Evolutionary conservation across 1,140 invertebrate genomes (phyloP).

Genomic region (Uloborus diversus): DNA sequence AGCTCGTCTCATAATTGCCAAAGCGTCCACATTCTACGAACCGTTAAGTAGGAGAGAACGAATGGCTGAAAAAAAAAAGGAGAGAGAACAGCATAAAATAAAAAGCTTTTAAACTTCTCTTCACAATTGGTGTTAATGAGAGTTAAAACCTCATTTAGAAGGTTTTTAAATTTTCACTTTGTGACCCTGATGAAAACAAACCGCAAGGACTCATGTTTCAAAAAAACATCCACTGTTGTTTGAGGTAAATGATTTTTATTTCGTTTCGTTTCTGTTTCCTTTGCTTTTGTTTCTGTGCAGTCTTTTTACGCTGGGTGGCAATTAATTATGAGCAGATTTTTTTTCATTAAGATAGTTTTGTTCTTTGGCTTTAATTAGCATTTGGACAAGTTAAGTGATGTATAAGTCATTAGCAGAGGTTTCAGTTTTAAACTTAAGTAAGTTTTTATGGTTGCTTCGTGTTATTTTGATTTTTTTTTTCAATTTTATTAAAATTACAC

Average conservation of each 20-base stretch:
- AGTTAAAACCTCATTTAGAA: constrained; percentile 48
- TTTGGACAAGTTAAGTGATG: constrained; percentile 52
- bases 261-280: constrained; percentile 16
- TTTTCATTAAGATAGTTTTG: constrained; percentile 1
- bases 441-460: constrained; percentile 29
- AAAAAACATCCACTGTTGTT: constrained; percentile 29
- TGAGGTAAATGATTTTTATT: constrained; percentile 45
- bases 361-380: constrained; percentile 50
- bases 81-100: too few relatives aligned
- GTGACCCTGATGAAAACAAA: constrained; percentile 25
- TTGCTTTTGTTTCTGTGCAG: constrained; percentile 24
- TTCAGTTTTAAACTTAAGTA: constrained; percentile 46
- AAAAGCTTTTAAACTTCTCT: constrained; percentile 24
- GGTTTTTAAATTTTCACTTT: constrained; percentile 32
- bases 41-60: not conserved
- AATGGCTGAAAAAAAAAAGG: constrained; percentile 7
- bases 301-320: constrained; percentile 43
- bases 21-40: not conserved
- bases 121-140: constrained; percentile 52
- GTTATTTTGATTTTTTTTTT: not conserved
- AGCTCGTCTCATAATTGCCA: constrained; percentile 35
- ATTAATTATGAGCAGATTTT: constrained; percentile 33
- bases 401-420: constrained; percentile 49
- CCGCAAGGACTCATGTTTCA: not conserved
- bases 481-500: not conserved